phyloP scores from a whole-genome alignment of 2,797 vertebrate genomes.

The Melopsittacus undulatus region DNA sequence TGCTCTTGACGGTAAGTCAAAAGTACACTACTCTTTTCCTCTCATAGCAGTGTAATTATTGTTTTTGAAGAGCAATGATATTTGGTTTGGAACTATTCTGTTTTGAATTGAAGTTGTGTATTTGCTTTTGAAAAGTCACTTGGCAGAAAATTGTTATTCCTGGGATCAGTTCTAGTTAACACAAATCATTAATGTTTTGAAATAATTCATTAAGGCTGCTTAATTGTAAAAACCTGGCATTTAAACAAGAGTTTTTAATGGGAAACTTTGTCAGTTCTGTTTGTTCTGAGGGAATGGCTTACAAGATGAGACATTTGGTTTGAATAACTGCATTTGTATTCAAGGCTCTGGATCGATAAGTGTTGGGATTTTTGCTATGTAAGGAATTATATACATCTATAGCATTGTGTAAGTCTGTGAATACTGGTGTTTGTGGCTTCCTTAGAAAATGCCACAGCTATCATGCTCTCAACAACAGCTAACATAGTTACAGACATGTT shows the following conservation, averaged over 20 bases:
- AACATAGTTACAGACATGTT: neutral
- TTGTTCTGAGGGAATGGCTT: neutral
- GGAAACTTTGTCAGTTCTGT: neutral
- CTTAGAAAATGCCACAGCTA: neutral
- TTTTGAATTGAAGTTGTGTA: neutral
- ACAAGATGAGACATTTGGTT: neutral
- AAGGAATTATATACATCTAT: neutral
- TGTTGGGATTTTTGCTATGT: neutral
- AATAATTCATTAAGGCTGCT: neutral
- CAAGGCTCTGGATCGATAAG: neutral
- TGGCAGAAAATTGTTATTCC: neutral
- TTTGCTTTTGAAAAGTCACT: neutral
- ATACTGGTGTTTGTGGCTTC: neutral
- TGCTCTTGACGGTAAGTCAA: slow-evolving; percentile 81
- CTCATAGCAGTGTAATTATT: neutral
- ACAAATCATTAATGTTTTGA: neutral
- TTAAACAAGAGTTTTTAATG: neutral
- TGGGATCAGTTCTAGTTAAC: neutral
- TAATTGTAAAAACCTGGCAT: neutral
- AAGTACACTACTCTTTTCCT: neutral
- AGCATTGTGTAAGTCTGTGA: neutral
- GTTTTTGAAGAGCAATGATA: neutral
- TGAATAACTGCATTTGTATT: neutral
- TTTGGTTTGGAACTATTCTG: neutral
- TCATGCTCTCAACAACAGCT: neutral